Percentiles rank a stretch among this genome's conserved stretches.
Evolutionary conservation across 2,888 invertebrate species (phyloP).

Genomic region (Holacanthella duospinosa): DNA sequence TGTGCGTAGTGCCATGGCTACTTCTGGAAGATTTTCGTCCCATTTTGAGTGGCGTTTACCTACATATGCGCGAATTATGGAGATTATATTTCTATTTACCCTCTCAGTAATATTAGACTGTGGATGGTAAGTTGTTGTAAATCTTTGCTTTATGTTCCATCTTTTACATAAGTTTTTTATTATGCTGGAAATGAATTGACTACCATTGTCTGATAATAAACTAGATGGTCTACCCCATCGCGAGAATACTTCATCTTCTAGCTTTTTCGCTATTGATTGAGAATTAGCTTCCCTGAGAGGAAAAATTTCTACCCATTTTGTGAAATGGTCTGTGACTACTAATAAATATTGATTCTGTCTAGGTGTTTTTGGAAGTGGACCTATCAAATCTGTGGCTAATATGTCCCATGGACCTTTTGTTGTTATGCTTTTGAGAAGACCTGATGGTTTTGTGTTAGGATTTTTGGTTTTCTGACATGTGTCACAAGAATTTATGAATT

Average conservation of each 20-base stretch:
- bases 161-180: conserved; percentile 13
- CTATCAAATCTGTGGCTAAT: conserved; percentile 17
- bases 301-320: conserved; percentile 24
- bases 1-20: conserved; percentile 18
- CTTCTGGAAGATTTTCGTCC: conserved; percentile 15
- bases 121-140: conserved; percentile 29
- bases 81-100: conserved; percentile 19
- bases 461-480: conserved; percentile 16
- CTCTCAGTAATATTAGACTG: conserved; percentile 26
- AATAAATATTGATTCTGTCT: conserved; percentile 17
- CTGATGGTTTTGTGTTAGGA: conserved; percentile 10
- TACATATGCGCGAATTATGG: conserved; percentile 16
- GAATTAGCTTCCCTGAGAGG: conserved; percentile 21
- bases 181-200: conserved; percentile 16
- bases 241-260: conserved; percentile 23
- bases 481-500: conserved; percentile 15
- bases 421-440: conserved; percentile 3
- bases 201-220: conserved; percentile 23
- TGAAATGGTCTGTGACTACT: conserved; percentile 23
- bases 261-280: conserved; percentile 8
- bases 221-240: conserved; percentile 22
- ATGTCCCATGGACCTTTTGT: conserved; percentile 13
- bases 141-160: conserved; percentile 18
- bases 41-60: conserved; percentile 13
- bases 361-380: conserved; percentile 11